Conservation (phyloP, 64 coral and sea anemone genomes). For the Montipora capricornis region DNA sequence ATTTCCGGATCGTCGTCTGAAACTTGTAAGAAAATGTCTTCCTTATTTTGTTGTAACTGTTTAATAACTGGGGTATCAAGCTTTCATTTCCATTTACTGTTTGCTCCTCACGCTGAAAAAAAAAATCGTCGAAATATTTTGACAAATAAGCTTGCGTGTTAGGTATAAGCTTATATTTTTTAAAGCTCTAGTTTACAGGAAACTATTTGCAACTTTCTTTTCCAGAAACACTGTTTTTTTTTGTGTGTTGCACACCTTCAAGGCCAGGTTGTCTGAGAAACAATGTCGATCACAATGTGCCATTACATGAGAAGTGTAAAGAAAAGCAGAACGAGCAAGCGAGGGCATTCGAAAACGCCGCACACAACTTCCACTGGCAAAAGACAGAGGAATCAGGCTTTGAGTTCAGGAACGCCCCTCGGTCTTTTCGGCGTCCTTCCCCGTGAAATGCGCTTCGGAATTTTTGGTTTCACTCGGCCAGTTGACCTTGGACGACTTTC, state of each 20-base stretch:
- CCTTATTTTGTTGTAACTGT: not conserved
- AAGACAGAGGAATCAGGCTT: not conserved
- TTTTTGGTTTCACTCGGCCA: conserved; percentile 77
- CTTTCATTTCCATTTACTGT: not conserved
- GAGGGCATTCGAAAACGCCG: conserved; percentile 49
- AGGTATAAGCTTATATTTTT: not conserved
- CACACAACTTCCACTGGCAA: not conserved
- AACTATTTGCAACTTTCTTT: not conserved
- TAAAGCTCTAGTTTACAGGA: not conserved
- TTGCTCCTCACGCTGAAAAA: too few species aligned
- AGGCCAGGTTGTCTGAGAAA: not conserved
- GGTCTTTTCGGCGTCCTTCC: conserved; percentile 80
- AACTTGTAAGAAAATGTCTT: not conserved
- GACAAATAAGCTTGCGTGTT: not conserved
- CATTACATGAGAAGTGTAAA: conserved; percentile 93
- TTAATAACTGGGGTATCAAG: not conserved
- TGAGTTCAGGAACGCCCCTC: conserved; percentile 33
- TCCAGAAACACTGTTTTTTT: not conserved
- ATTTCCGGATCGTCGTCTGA: not conserved
- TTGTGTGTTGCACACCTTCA: not conserved
- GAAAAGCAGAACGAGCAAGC: conserved; percentile 61
- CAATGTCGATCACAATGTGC: conserved; percentile 65
- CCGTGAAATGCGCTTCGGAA: conserved; percentile 78
- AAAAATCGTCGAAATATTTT: too few species aligned
- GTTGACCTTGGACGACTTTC: conserved; percentile 83